These are phyloP conservation scores for Ennomos erosarius DNA, from an alignment of 2,888 invertebrate genomes.

Conservation along the genomic window DNA sequence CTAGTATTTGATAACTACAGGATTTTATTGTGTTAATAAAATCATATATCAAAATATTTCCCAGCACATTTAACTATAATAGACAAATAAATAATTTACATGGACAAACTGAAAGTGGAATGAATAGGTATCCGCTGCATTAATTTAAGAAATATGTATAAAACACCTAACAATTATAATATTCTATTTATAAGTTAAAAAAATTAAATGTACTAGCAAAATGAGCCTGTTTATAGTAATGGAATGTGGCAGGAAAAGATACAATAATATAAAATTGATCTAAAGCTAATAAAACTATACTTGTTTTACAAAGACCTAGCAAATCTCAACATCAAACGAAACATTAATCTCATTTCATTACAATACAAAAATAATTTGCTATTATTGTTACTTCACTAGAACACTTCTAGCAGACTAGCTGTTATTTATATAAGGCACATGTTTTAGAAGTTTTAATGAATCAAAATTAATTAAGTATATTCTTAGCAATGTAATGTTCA, in stretches of 20 bases:
- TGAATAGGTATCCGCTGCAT: conserved; percentile 10
- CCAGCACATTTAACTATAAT: conserved; percentile 5
- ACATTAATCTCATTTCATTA: conserved; percentile 14
- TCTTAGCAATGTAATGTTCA: not conserved
- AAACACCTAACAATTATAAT: not conserved
- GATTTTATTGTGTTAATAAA: conserved; percentile 19
- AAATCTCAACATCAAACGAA: conserved; percentile 2
- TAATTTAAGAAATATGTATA: not conserved
- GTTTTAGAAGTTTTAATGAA: not conserved
- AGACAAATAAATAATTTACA: not conserved
- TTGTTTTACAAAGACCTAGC: not conserved
- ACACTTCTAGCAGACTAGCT: conserved; percentile 31
- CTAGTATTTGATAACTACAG: conserved; percentile 9
- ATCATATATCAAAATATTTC: conserved; percentile 16
- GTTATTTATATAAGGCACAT: conserved; percentile 19
- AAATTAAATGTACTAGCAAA: conserved; percentile 1
- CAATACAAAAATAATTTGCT: conserved; percentile 2
- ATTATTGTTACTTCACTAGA: conserved; percentile 18
- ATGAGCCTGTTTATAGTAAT: conserved; percentile 19
- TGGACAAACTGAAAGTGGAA: conserved; percentile 10
- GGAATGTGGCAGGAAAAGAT: conserved; percentile 30
- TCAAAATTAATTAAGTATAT: conserved; percentile 6
- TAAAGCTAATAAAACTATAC: not conserved
- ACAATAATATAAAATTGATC: not conserved
- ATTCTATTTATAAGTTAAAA: not conserved